Evolutionary conservation across 2,113 vertebrate genomes (phyloP), one percentile per base, ranked within the genome.

Genomic region (Tragelaphus buxtoni): DNA sequence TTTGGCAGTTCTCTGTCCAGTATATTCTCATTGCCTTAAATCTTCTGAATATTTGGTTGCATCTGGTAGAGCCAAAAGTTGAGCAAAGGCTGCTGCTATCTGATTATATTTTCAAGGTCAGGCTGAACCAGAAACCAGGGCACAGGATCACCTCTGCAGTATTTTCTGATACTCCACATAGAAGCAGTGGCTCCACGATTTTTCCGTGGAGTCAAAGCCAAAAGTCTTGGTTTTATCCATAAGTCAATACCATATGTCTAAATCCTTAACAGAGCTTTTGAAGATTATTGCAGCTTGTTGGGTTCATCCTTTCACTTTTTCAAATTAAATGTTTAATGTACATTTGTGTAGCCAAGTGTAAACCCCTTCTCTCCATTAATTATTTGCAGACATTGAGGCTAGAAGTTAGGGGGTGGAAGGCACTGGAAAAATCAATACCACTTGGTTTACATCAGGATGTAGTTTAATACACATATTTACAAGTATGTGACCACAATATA

Each of bases 371-470:
- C 61, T 42, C 6, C 69, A n/a, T 65, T 97, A 97, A 96, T 95
- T 90, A 84, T 95, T 91, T 97, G 83, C 93, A 97, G 94, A 96
- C 87, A 77, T 69, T 53, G 55, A 91, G 56, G 81, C 53, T 93
- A 4, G 35, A 14, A 45, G 47, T 60, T 91, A 22, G 4, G 18
- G 53, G 22, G 45, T 13, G 14, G 53, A 77, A 5, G 56, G 49
- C 56, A 10, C 69, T 74, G 39, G 51, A 91, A 88, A 94, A 88
- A 58, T 79, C 32, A 51, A 5, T 85, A 53, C 5, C 83, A 76
- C 53, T 94, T 94, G 51, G 82, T 95, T 74, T 91, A 9, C 77
- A 95, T 74, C 30, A 82, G 86, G 18, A 90, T 17, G 35, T 20
- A 32, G 9, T 89, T 96, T 82, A 81, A 88, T 13, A n/a, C 4